Evolutionary conservation across 53 echinoderm and acorn worm genomes (phyloP).

Genomic region (Mesocentrotus franciscanus): DNA sequence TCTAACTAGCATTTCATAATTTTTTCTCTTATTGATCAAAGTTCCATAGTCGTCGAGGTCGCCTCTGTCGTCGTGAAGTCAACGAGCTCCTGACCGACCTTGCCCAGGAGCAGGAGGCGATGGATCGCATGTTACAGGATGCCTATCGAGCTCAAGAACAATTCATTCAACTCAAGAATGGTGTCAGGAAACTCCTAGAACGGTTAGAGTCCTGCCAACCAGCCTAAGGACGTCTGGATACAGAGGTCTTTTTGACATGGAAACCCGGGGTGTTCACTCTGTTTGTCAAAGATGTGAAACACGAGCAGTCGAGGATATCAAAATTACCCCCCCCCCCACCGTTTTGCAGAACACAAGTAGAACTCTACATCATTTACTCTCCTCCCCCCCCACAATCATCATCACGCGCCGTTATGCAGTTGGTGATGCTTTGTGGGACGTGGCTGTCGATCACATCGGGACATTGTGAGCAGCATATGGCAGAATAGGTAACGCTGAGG

Average conservation of each 20-base stretch:
- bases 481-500: no score
- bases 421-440: no score
- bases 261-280: no score
- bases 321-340: no score
- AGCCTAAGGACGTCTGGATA: neutral
- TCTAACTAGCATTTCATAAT: neutral
- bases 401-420: no score
- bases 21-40: neutral
- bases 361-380: no score
- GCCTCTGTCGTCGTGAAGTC: constrained; percentile 43
- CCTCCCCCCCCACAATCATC: no score
- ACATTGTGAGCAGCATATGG: no score
- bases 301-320: no score
- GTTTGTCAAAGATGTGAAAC: no score
- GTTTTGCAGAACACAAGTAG: no score
- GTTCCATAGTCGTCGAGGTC: constrained; percentile 38
- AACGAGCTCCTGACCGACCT: constrained; percentile 56
- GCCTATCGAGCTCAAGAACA: constrained; percentile 30
- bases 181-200: constrained; percentile 15
- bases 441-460: no score
- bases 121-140: constrained; percentile 53
- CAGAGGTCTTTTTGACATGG: neutral
- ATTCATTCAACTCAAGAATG: constrained; percentile 28
- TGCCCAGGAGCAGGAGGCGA: constrained; percentile 10
- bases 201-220: constrained; percentile 40